phyloP scores from a whole-genome alignment of 2,888 invertebrate genomes.

The Muscina levida region DNA sequence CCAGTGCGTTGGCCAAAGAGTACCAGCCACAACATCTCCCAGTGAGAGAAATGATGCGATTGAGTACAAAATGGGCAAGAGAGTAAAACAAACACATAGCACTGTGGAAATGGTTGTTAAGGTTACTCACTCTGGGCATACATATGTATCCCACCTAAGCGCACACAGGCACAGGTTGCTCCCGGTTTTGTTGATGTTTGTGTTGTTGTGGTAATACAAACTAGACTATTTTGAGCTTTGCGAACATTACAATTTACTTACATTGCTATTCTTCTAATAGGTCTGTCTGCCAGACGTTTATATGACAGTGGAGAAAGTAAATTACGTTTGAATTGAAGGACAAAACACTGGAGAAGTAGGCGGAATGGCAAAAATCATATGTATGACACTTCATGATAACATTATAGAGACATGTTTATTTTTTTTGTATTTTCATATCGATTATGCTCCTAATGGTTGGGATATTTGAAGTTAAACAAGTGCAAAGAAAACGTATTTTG shows the following conservation, averaged over 20 bases:
- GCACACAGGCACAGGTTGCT: neutral
- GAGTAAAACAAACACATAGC: neutral
- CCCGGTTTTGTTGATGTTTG: neutral
- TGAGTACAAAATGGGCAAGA: neutral
- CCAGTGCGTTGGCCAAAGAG: constrained; percentile 28
- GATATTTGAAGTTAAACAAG: too few species aligned
- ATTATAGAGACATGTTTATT: too few species aligned
- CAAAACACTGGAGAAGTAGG: too few species aligned
- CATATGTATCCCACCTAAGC: neutral
- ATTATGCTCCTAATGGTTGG: too few species aligned
- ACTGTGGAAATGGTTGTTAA: neutral
- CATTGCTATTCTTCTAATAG: too few species aligned
- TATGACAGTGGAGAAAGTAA: too few species aligned
- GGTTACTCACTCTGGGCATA: neutral
- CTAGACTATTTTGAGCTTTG: neutral
- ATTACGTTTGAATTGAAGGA: too few species aligned
- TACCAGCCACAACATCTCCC: constrained; percentile 1
- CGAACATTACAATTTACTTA: constrained; percentile 6
- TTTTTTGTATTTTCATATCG: too few species aligned
- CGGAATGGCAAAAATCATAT: too few species aligned
- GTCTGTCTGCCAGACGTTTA: too few species aligned
- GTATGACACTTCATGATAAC: too few species aligned
- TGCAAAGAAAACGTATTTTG: too few species aligned
- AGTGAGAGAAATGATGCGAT: neutral
- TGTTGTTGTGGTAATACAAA: constrained; percentile 39